Base-by-base conservation (phyloP, 2,888 invertebrate species). In the Megastigmus dorsalis region DNA sequence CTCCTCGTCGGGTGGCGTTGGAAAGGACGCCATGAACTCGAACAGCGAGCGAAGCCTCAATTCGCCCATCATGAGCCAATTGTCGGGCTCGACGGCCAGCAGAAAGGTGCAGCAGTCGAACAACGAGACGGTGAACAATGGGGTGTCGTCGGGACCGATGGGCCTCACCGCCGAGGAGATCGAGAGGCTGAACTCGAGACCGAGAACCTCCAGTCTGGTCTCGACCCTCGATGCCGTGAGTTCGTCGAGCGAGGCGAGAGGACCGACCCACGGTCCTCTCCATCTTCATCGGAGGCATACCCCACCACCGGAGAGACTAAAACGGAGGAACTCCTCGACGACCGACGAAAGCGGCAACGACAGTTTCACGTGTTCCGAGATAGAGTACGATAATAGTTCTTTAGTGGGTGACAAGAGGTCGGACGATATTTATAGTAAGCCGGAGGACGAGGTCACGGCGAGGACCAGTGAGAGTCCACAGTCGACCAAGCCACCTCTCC, bases 311-410 rank as follows among this genome's bases (percentile, higher is more conserved):
- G 93, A 93, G 81, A 93, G 94, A 80, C 90, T 92, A 54, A 86
- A 87, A 28, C 92, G 94, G 82, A 93, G 95, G 82, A 95, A 95
- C 9, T 94, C 94, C 0, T 95, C 95, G 7, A 95, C 97, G 9
- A 95, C 97, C 82, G 97, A 97, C 86, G 97, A 97, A 88, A 94
- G 94, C 78, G 95, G 94, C 4, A 97, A 98, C 89, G 98, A 98
- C 86, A 97, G 97, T 81, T 98, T 98, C 89, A 98, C 98, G 10
- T 98, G 98, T 89, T 98, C 98, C 0, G 98, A 98, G 90, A 97
- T 97, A 85, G 98, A 98, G 88, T 97, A 97, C 86, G 97, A 97
- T 84, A 96, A 97, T 85, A 95, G 95, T 83, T 95, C 95, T 82
- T 89, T 95, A 77, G 93, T 92, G 67, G 95, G 95, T 15, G 95